Conservation (phyloP, 2,113 vertebrate species). For the Muscicapa adusta region DNA sequence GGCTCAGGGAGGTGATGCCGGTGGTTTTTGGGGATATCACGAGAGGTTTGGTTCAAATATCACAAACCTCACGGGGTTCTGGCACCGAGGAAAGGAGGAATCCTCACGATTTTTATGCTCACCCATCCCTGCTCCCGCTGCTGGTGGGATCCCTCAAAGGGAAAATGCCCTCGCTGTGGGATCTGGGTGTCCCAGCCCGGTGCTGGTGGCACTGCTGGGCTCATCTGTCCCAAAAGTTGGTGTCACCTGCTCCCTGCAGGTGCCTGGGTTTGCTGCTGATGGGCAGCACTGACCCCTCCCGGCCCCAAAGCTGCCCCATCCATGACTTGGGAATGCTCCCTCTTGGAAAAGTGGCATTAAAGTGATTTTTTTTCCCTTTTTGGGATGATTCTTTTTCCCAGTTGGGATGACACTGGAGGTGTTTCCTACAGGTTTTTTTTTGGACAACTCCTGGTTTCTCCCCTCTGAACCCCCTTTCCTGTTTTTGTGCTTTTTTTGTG, state of each 20-base stretch:
- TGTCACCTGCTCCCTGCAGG: neutral
- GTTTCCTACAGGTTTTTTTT: neutral
- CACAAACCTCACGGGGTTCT: neutral
- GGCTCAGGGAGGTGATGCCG: neutral
- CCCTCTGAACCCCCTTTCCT: neutral
- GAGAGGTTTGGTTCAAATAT: neutral
- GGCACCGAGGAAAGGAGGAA: fast-evolving
- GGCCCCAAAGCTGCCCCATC: neutral
- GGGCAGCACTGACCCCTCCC: neutral
- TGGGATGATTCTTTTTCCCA: neutral
- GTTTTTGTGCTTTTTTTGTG: neutral
- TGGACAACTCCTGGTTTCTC: neutral
- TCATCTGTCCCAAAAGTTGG: fast-evolving
- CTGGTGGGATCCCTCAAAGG: fast-evolving
- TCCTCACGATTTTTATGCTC: neutral
- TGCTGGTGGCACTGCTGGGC: neutral
- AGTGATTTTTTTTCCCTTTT: neutral
- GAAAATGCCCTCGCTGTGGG: neutral
- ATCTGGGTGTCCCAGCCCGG: neutral
- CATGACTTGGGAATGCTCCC: fast-evolving
- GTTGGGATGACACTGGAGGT: fast-evolving
- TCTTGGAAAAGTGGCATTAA: neutral
- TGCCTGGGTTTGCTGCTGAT: neutral
- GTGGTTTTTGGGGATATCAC: neutral
- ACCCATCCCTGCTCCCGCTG: fast-evolving